Evolutionary conservation across 2,797 vertebrate genomes (phyloP).

Genomic region (Delichon dasypus): DNA sequence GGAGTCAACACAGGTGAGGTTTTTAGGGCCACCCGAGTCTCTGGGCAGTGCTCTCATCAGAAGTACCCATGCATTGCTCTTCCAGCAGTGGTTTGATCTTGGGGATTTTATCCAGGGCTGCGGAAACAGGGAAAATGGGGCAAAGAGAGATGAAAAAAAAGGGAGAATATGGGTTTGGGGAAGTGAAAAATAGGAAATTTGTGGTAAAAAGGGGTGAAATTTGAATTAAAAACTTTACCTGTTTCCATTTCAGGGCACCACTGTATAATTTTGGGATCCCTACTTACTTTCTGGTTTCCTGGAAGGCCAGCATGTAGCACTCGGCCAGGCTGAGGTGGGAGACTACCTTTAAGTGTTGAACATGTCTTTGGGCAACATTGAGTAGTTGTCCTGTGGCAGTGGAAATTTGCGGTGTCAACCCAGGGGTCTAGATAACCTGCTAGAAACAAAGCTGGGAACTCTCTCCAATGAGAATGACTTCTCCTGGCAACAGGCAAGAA

Average conservation of each 20-base stretch:
- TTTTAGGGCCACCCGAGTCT: background rate
- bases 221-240: background rate
- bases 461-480: background rate
- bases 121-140: background rate
- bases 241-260: background rate
- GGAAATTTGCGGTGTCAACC: background rate
- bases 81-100: background rate
- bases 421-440: background rate
- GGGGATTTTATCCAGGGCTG: background rate
- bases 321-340: background rate
- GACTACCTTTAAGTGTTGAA: background rate
- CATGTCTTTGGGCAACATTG: too few species aligned
- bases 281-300: background rate
- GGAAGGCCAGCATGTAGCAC: background rate
- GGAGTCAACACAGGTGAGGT: too few species aligned
- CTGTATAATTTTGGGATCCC: background rate
- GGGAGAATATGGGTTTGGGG: background rate
- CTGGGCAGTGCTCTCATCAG: fast-evolving
- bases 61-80: too few species aligned
- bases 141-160: too few species aligned
- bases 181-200: background rate
- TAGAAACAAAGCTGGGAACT: background rate
- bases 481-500: background rate
- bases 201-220: background rate
- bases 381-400: background rate